These are phyloP conservation scores for Origma solitaria DNA, from an alignment of 2,113 vertebrate species.

Conservation along the genomic window DNA sequence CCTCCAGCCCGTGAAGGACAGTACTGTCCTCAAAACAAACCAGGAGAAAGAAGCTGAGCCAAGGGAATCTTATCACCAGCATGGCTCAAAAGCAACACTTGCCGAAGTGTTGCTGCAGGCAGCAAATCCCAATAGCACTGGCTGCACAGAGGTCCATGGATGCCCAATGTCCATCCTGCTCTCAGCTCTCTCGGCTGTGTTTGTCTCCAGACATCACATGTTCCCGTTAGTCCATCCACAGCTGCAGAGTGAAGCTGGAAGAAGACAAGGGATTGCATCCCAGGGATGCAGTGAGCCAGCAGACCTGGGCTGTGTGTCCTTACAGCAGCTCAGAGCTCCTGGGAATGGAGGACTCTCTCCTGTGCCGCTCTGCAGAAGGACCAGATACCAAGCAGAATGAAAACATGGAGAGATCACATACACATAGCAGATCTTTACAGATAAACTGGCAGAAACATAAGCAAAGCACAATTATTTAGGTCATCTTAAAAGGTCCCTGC, in stretches of 20 bases:
- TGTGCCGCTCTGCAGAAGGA: not conserved
- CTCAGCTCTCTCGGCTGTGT: rapidly evolving
- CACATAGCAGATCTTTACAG: not conserved
- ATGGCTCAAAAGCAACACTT: not conserved
- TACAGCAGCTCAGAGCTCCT: not conserved
- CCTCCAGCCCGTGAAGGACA: not conserved
- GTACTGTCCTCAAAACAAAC: not conserved
- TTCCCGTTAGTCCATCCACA: rapidly evolving
- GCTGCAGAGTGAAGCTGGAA: not conserved
- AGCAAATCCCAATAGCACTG: rapidly evolving
- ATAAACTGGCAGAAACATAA: not conserved
- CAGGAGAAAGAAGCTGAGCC: not conserved
- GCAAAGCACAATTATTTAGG: not conserved
- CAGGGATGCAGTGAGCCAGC: not conserved
- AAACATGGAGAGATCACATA: not conserved
- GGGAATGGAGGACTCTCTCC: not conserved
- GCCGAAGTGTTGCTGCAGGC: not conserved
- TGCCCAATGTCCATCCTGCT: not conserved
- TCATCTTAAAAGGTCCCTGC: not conserved
- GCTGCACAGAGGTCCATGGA: not conserved
- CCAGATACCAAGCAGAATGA: not conserved
- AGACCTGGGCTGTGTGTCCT: not conserved
- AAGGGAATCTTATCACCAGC: too few species aligned
- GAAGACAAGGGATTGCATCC: rapidly evolving
- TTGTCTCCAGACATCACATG: not conserved